Percentiles rank a stretch among this genome's conserved stretches.
Evolutionary conservation across 1,140 invertebrate species (phyloP).

Genomic region (Hyles euphorbiae): DNA sequence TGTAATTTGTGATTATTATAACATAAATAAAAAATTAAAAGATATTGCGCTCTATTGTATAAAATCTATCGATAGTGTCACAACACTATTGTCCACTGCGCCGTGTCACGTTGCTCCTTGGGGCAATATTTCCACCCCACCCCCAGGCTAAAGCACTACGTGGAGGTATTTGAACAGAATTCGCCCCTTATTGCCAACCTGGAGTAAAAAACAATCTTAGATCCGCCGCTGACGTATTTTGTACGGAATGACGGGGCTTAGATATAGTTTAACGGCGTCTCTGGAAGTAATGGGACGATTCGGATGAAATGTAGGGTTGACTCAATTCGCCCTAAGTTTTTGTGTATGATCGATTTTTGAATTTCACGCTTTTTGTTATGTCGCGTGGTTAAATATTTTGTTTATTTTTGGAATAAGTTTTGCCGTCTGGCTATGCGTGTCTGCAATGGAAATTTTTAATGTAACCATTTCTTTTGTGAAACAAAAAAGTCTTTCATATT

Average conservation of each 20-base stretch:
- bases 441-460: no score
- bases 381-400: no score
- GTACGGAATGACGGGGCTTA: not conserved
- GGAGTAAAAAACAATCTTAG: slow-evolving; percentile 15
- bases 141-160: not conserved
- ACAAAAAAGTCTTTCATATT: no score
- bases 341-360: no score
- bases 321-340: no score
- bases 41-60: not conserved
- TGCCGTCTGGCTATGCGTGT: no score
- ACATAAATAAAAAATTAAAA: not conserved
- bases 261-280: not conserved
- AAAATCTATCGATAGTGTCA: not conserved
- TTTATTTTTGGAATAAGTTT: no score
- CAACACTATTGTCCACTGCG: slow-evolving; percentile 14
- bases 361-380: no score
- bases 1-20: no score
- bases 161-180: slow-evolving; percentile 11
- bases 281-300: no score
- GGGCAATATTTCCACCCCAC: slow-evolving; percentile 13
- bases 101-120: slow-evolving; percentile 15
- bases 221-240: not conserved
- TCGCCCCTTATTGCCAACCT: slow-evolving; percentile 16
- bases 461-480: no score
- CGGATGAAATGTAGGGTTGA: no score